These are phyloP conservation scores for Centropristis striata DNA, from an alignment of 2,113 vertebrate genomes.

Conservation along the genomic window DNA sequence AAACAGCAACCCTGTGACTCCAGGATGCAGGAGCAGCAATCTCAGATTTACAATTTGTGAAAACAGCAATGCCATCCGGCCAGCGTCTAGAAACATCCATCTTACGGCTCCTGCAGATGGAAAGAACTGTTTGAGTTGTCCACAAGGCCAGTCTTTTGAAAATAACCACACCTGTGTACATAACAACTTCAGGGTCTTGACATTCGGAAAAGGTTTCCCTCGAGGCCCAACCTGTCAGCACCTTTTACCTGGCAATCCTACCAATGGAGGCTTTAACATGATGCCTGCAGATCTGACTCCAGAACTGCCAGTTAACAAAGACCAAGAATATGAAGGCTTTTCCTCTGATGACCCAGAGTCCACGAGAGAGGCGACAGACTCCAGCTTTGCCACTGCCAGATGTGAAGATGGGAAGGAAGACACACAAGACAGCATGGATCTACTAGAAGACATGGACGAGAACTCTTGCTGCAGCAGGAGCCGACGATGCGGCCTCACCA, in stretches of 20 bases:
- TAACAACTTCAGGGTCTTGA: background rate
- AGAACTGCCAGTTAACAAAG: background rate
- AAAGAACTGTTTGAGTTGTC: constrained; percentile 20
- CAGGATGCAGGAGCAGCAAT: background rate
- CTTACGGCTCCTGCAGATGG: constrained; percentile 3
- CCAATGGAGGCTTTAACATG: background rate
- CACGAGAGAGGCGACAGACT: background rate
- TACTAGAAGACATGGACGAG: background rate
- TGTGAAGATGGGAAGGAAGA: constrained; percentile 26
- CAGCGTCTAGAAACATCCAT: background rate
- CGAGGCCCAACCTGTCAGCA: constrained; percentile 5
- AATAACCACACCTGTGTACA: constrained; percentile 12
- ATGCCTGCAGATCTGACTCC: background rate
- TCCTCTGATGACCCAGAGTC: background rate
- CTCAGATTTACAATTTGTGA: constrained; percentile 8
- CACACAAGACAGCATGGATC: constrained; percentile 35
- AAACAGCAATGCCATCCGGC: background rate
- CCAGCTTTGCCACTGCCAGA: background rate
- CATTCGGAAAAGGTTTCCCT: constrained; percentile 17
- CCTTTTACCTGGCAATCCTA: background rate
- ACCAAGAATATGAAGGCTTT: too few relatives aligned
- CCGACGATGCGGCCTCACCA: constrained; percentile 34
- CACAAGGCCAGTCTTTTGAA: constrained; percentile 1
- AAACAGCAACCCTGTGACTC: background rate
- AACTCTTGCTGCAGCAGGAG: background rate